Percentiles rank a stretch among this genome's conserved stretches.
Conservation (phyloP, 2,113 vertebrate species). For the Erythrolamprus reginae region DNA sequence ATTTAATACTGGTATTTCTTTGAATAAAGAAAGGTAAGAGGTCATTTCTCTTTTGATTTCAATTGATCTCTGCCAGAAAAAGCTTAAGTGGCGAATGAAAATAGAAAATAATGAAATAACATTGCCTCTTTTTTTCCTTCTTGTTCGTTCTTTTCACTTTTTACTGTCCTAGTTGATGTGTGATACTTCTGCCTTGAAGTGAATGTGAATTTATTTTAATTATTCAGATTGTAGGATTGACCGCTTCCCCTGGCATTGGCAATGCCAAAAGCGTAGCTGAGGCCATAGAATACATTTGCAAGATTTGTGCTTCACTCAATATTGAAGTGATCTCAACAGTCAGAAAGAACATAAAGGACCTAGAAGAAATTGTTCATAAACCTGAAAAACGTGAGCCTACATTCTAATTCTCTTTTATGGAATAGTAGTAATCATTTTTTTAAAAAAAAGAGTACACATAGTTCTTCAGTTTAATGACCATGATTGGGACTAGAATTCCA, state of each 20-base stretch:
- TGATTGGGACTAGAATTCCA: neutral
- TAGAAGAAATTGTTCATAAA: slow-evolving; percentile 60
- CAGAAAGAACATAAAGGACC: slow-evolving; percentile 63
- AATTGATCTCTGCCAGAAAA: neutral
- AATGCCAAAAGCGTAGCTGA: slow-evolving; percentile 54
- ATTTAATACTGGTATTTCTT: neutral
- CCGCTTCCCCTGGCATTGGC: slow-evolving; percentile 75
- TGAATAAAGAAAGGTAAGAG: neutral
- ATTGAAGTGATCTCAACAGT: slow-evolving; percentile 70
- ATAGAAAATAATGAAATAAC: neutral
- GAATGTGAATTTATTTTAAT: neutral
- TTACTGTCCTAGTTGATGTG: neutral
- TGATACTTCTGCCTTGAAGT: neutral
- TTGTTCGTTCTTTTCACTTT: neutral
- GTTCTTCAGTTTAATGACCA: neutral
- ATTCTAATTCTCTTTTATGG: neutral
- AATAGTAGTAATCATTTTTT: neutral
- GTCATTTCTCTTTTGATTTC: neutral
- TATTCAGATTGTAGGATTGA: slow-evolving; percentile 75
- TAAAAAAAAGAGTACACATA: neutral
- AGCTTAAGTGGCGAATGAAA: neutral
- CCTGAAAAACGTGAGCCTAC: slow-evolving; percentile 65
- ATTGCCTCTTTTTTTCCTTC: neutral
- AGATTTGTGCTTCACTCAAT: slow-evolving; percentile 73
- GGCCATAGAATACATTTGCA: slow-evolving; percentile 64